A percentile compares a stretch with the other conserved stretches of the same genome.
phyloP scores from a whole-genome alignment of 2,113 vertebrate genomes.

The Gnathonemus longibarbis region DNA sequence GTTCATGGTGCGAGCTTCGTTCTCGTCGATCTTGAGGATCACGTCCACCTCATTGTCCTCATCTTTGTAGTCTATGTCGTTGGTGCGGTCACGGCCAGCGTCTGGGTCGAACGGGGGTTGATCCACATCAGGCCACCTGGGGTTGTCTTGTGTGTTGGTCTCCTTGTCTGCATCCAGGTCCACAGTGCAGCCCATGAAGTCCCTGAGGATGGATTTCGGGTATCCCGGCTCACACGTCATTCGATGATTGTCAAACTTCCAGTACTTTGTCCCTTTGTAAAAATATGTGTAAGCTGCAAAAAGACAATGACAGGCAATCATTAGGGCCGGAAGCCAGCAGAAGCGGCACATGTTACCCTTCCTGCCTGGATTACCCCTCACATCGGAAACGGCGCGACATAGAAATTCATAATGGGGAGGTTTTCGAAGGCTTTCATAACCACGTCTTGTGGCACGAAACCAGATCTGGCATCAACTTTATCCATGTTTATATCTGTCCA shows the following conservation, averaged over 20 bases:
- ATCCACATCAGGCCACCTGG: constrained; percentile 67
- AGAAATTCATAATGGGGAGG: not conserved
- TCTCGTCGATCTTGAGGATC: constrained; percentile 86
- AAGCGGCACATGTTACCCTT: not conserved
- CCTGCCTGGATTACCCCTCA: not conserved
- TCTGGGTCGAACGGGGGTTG: constrained; percentile 74
- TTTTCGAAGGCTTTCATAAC: not conserved
- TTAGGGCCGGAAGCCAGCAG: not conserved
- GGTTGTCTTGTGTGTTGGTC: constrained; percentile 34
- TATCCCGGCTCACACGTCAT: constrained; percentile 90
- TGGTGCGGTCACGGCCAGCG: constrained; percentile 33
- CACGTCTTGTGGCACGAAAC: not conserved
- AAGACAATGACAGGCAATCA: not conserved
- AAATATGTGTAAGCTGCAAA: constrained; percentile 84
- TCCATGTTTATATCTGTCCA: not conserved
- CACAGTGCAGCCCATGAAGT: constrained; percentile 91
- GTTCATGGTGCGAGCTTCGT: constrained; percentile 76
- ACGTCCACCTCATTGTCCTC: constrained; percentile 74
- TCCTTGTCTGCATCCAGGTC: constrained; percentile 60
- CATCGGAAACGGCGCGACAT: not conserved
- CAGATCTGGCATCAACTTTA: not conserved
- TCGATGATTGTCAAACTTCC: constrained; percentile 94
- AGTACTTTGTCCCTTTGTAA: constrained; percentile 92
- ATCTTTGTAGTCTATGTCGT: constrained; percentile 47
- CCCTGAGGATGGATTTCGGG: constrained; percentile 88